Evolutionary conservation across 2,113 vertebrate species (phyloP).

Genomic region (Henicopernis longicauda): DNA sequence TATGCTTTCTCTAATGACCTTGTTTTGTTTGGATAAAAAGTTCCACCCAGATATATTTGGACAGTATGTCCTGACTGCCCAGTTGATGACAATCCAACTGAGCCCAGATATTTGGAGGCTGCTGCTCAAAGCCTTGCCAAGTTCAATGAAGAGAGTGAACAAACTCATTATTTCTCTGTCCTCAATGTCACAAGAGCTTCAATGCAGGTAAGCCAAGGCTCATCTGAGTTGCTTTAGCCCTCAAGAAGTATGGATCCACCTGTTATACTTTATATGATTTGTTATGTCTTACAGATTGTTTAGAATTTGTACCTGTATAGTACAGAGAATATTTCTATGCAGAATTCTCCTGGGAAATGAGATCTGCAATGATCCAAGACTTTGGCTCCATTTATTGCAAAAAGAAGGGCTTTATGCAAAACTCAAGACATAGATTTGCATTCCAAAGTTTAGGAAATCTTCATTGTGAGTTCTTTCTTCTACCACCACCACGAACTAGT

Average conservation of each 20-base stretch:
- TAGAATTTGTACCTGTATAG: not conserved
- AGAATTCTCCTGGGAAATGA: not conserved
- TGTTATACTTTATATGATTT: not conserved
- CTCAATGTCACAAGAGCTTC: constrained; percentile 48
- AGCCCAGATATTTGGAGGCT: not conserved
- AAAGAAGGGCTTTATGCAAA: not conserved
- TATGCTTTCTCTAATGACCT: not conserved
- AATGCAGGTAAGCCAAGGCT: constrained; percentile 52
- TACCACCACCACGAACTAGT: not conserved
- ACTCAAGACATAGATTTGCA: not conserved
- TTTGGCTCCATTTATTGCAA: not conserved
- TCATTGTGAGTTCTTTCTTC: not conserved
- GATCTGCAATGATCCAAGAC: not conserved
- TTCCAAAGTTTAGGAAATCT: not conserved
- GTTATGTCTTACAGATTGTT: not conserved
- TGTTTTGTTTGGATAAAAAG: constrained; percentile 1
- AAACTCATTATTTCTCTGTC: constrained; percentile 51
- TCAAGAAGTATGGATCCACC: not conserved
- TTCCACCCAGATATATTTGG: not conserved
- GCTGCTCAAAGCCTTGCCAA: constrained; percentile 42
- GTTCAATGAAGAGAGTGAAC: constrained; percentile 40
- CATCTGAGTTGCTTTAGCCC: not conserved
- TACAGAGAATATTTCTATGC: not conserved
- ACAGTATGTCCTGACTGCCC: constrained; percentile 58
- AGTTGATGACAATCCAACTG: not conserved